Base-by-base conservation (phyloP, 2,113 vertebrate species). In the Verasper variegatus region DNA sequence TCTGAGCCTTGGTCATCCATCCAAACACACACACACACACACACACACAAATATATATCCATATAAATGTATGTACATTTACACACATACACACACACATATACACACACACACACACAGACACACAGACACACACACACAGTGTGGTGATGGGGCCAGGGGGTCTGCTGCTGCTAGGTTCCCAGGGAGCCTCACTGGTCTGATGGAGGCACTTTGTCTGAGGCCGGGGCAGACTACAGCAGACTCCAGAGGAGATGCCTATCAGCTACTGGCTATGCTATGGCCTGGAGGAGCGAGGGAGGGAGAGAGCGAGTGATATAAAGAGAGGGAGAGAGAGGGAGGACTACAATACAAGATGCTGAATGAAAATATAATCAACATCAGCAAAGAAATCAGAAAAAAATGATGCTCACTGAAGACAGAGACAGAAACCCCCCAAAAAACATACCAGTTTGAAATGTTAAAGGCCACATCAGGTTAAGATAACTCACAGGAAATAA, bases 161-260 rank as follows among this genome's bases (percentile, higher is more conserved):
- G 85, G 91, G 91, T 92, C 91, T 93, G 91, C 85, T 94, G 91
- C 86, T 80, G 73, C 84, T 84, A 84, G 84, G 92, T 95, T 95
- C 94, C 94, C 94, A 95, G 90, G 92, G 92, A 93, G 92, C 87
- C 89, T 88, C 89, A 86, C 83, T 81, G 82, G 88, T 92, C 91
- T 93, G 84, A 88, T 92, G 94, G 93, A 95, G 93, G 94, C 93
- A 91, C 93, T 94, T 91, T 95, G 94, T 95, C 94, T 95, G 93
- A 93, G 90, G 91, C 86, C 62, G 74, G 87, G 86, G 92, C 94
- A 93, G 94, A 94, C 94, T 94, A 80, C 88, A 92, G 91, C 92
- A 93, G 93, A 94, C 94, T 95, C 94, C 94, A 94, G 84, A 83
- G 87, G 91, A 94, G 94, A 95, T 95, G 92, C 93, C 93, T 95